Evolutionary conservation across 2,888 invertebrate species (phyloP).

Genomic region (Eumacrocentrus americanus): DNA sequence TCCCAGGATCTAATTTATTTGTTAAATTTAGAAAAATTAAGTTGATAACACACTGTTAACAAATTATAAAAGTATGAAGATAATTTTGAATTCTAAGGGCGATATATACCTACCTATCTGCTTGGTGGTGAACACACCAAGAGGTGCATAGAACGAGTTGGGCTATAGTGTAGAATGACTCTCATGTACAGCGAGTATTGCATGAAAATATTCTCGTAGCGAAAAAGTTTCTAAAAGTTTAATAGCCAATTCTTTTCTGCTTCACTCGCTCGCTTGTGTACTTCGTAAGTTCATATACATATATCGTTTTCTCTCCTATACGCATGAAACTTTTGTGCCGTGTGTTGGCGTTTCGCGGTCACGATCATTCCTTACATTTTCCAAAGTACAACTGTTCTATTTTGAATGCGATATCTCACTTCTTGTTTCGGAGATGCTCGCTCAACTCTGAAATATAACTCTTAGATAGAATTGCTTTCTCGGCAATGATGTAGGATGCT

Average conservation of each 20-base stretch:
- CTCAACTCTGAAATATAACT: too few species aligned
- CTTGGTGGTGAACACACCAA: too few species aligned
- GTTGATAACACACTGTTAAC: not conserved
- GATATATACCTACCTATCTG: too few species aligned
- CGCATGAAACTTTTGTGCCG: not conserved
- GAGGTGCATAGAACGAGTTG: not conserved
- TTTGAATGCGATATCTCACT: too few species aligned
- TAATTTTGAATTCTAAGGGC: too few species aligned
- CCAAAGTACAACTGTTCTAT: too few species aligned
- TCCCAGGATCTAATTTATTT: too few species aligned
- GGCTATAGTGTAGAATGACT: not conserved
- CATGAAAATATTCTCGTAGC: not conserved
- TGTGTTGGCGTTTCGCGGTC: not conserved
- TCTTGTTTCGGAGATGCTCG: too few species aligned
- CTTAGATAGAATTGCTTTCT: too few species aligned
- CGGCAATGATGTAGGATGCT: too few species aligned
- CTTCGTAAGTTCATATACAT: not conserved
- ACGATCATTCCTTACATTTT: not conserved
- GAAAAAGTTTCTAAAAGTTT: not conserved
- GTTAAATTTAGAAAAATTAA: not conserved
- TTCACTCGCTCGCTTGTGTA: not conserved
- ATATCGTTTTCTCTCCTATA: not conserved
- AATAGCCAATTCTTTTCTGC: not conserved
- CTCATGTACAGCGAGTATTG: not conserved
- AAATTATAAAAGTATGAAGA: too few species aligned